A percentile compares a stretch with the other conserved stretches of the same genome.
phyloP scores from a whole-genome alignment of 2,797 vertebrate species.

The Etheostoma nigrum region DNA sequence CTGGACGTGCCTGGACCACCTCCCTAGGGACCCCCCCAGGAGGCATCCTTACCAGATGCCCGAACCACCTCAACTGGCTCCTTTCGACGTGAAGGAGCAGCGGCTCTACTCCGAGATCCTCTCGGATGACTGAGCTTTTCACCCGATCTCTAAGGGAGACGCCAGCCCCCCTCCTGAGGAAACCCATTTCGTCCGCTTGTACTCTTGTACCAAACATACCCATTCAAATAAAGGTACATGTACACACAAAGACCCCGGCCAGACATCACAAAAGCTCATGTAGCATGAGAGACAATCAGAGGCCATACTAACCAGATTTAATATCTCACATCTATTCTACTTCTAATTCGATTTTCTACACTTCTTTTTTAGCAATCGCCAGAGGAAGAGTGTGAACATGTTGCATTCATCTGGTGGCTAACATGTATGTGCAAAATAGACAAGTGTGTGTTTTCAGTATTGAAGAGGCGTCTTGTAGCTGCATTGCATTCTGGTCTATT shows the following conservation, averaged over 20 bases:
- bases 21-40: too few relatives aligned
- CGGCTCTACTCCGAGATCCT: too few relatives aligned
- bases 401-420: background rate
- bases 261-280: background rate
- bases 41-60: too few relatives aligned
- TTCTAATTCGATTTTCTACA: background rate
- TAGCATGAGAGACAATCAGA: background rate
- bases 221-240: background rate
- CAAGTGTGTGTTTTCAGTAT: background rate
- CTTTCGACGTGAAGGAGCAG: too few relatives aligned
- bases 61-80: too few relatives aligned
- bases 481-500: constrained; percentile 16
- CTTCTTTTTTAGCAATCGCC: constrained; percentile 7
- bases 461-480: background rate
- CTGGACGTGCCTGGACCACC: too few relatives aligned
- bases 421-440: background rate
- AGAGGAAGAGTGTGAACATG: background rate
- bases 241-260: background rate
- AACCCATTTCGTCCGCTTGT: too few relatives aligned
- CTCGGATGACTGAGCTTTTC: too few relatives aligned
- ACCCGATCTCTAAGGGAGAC: too few relatives aligned
- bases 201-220: background rate
- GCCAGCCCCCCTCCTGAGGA: too few relatives aligned
- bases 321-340: background rate
- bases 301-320: background rate